Percentiles rank a stretch among this genome's conserved stretches.
These are phyloP conservation scores for Linurgus olivaceus DNA, from an alignment of 2,797 vertebrate genomes.

Conservation along the genomic window DNA sequence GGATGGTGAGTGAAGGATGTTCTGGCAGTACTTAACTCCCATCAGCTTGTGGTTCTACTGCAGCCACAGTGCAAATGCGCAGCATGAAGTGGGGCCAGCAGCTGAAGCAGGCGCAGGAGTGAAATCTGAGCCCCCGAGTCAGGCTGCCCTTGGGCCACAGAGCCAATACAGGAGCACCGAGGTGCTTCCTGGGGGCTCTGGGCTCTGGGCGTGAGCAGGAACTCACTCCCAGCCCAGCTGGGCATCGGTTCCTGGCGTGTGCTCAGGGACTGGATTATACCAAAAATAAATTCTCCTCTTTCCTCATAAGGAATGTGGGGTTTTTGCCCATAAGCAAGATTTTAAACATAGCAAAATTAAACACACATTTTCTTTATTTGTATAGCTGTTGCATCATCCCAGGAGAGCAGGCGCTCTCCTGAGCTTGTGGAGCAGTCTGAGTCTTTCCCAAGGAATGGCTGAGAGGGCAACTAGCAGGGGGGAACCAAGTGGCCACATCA, in stretches of 20 bases:
- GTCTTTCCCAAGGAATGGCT: background rate
- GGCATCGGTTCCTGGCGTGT: accelerated
- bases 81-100: background rate
- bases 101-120: background rate
- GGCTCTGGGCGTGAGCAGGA: accelerated
- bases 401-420: background rate
- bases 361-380: background rate
- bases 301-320: background rate
- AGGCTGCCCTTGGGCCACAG: background rate
- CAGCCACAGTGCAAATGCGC: background rate
- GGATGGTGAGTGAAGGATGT: background rate
- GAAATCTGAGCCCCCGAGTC: background rate
- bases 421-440: background rate
- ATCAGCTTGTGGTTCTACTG: background rate
- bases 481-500: background rate
- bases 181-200: accelerated
- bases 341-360: background rate
- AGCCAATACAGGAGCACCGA: background rate
- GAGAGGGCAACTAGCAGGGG: background rate
- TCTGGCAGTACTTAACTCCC: background rate
- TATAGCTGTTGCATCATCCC: background rate
- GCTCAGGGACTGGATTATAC: background rate
- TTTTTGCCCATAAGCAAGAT: background rate
- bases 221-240: background rate
- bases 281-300: background rate